Percentiles rank a stretch among this genome's conserved stretches.
Evolutionary conservation across 2,888 invertebrate species (phyloP).

Genomic region (Aleiodes leptofemur): DNA sequence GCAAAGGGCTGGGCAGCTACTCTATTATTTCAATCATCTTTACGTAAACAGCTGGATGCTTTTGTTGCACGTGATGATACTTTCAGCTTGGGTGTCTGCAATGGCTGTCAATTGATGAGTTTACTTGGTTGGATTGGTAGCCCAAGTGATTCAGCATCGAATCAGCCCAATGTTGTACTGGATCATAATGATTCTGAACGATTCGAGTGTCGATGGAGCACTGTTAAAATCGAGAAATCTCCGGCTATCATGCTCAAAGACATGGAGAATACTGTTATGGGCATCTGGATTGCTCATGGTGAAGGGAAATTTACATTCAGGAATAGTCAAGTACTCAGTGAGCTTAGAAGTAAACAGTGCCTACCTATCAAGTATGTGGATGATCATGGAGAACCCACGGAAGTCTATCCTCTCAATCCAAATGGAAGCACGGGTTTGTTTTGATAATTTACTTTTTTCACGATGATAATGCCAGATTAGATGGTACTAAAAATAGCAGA

Average conservation of each 20-base stretch:
- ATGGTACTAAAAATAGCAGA: too few relatives aligned
- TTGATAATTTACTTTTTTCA: not conserved
- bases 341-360: slow-evolving; percentile 79
- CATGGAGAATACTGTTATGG: slow-evolving; percentile 93
- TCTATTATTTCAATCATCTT: slow-evolving; percentile 85
- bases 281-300: slow-evolving; percentile 97
- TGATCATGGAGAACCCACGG: slow-evolving; percentile 85
- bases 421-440: slow-evolving; percentile 87
- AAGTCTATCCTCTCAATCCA: slow-evolving; percentile 95
- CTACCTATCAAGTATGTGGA: slow-evolving; percentile 90
- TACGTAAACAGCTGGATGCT: slow-evolving; percentile 86
- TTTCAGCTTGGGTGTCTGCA: slow-evolving; percentile 98
- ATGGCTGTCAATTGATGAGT: slow-evolving; percentile 98
- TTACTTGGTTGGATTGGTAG: slow-evolving; percentile 92
- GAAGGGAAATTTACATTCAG: slow-evolving; percentile 89
- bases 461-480: too few relatives aligned
- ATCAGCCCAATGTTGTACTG: slow-evolving; percentile 81
- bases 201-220: slow-evolving; percentile 85
- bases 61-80: slow-evolving; percentile 87
- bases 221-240: slow-evolving; percentile 84
- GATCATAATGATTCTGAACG: slow-evolving; percentile 93
- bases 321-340: slow-evolving; percentile 75
- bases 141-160: slow-evolving; percentile 47
- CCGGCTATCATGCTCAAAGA: slow-evolving; percentile 90
- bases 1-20: slow-evolving; percentile 99